These are phyloP conservation scores for Eupithecia inturbata DNA, from an alignment of 2,888 invertebrate genomes.

Conservation along the genomic window DNA sequence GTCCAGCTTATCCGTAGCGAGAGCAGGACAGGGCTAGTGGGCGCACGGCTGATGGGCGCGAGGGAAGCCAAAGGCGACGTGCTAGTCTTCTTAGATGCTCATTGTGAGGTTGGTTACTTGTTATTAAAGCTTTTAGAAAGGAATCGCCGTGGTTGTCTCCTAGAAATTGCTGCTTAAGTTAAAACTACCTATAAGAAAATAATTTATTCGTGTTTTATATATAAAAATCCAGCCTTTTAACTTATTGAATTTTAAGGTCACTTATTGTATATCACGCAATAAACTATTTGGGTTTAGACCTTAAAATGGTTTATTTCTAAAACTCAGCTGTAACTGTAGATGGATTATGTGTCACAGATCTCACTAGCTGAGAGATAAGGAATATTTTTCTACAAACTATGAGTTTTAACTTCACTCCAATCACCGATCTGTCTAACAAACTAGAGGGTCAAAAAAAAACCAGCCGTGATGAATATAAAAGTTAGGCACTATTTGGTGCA, in stretches of 20 bases:
- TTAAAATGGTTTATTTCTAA: background rate
- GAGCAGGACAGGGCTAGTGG: conserved; percentile 93
- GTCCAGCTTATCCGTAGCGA: conserved; percentile 89
- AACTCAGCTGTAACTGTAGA: background rate
- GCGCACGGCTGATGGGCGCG: conserved; percentile 95
- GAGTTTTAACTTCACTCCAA: background rate
- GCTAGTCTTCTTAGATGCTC: conserved; percentile 96
- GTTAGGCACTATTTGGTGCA: background rate
- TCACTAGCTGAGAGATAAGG: background rate
- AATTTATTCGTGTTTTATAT: too few relatives aligned
- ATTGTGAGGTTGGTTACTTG: conserved; percentile 91
- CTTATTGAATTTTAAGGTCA: too few relatives aligned
- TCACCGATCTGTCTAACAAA: background rate
- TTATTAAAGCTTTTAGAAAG: background rate
- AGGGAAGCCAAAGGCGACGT: conserved; percentile 91
- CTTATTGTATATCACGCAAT: background rate
- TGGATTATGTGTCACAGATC: background rate
- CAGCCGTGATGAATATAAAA: background rate
- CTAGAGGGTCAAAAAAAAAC: background rate
- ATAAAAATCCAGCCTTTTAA: too few relatives aligned
- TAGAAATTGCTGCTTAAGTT: too few relatives aligned
- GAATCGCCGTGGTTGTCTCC: too few relatives aligned
- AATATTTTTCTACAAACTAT: background rate
- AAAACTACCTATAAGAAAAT: too few relatives aligned
- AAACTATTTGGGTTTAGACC: background rate